Percentiles rank a stretch among this genome's conserved stretches.
phyloP scores from a whole-genome alignment of 2,888 invertebrate genomes.

The Thyatira batis region DNA sequence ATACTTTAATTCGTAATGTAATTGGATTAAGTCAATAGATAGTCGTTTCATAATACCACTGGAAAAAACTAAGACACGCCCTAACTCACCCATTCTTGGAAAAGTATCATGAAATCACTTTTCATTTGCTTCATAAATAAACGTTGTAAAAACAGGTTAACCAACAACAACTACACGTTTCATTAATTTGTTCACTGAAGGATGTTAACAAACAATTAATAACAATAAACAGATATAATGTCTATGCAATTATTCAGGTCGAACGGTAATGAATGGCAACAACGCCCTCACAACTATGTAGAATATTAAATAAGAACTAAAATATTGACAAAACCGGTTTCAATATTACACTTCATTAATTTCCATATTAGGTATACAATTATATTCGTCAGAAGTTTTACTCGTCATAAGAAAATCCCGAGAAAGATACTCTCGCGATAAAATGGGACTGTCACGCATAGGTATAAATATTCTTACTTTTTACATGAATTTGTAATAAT shows the following conservation, averaged over 20 bases:
- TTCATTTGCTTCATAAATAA: background rate
- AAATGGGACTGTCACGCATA: too few relatives aligned
- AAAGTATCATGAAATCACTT: background rate
- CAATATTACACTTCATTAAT: too few relatives aligned
- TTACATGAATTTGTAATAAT: too few relatives aligned
- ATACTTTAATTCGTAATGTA: too few relatives aligned
- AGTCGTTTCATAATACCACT: too few relatives aligned
- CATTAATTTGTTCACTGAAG: background rate
- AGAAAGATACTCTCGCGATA: too few relatives aligned
- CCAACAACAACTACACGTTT: background rate
- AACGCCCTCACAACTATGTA: background rate
- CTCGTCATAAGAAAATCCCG: too few relatives aligned
- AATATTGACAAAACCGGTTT: too few relatives aligned
- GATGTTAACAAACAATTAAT: background rate
- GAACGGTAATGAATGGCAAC: background rate
- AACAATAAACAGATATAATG: background rate
- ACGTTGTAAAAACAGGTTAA: background rate
- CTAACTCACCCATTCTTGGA: background rate
- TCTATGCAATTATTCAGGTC: background rate
- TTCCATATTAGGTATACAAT: too few relatives aligned
- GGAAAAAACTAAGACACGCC: background rate
- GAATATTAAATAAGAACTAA: background rate
- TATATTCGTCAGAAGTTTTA: too few relatives aligned
- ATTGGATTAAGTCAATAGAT: too few relatives aligned
- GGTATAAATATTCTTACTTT: too few relatives aligned